phyloP scores from a whole-genome alignment of 2,113 vertebrate species.

The Rhegmatorhina hoffmannsi region DNA sequence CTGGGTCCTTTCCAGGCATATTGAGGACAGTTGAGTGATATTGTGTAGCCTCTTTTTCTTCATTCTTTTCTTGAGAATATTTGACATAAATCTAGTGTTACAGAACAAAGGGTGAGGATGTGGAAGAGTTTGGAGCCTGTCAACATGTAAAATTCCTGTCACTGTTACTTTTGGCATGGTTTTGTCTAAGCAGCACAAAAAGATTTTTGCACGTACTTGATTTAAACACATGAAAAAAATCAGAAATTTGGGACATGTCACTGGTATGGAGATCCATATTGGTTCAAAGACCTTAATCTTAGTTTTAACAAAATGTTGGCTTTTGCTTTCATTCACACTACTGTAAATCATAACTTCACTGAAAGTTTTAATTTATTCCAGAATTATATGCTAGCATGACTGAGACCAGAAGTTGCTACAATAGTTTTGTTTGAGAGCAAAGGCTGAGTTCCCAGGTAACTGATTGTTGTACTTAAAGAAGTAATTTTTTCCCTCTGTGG shows the following conservation, averaged over 20 bases:
- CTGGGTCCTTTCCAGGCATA: neutral
- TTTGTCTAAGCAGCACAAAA: neutral
- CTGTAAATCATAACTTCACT: neutral
- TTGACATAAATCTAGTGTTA: neutral
- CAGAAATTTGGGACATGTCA: neutral
- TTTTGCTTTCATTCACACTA: neutral
- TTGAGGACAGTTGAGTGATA: neutral
- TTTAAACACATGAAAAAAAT: neutral
- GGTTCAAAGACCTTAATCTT: neutral
- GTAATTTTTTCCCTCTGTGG: neutral
- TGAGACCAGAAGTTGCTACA: neutral
- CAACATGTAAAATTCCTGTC: neutral
- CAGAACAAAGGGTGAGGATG: neutral
- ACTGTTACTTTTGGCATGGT: neutral
- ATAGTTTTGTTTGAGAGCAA: neutral
- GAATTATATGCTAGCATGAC: fast-evolving
- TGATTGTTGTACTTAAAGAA: neutral
- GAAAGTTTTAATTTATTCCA: neutral
- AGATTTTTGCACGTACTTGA: neutral
- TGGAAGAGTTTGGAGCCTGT: neutral
- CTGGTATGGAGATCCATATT: neutral
- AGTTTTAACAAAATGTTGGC: neutral
- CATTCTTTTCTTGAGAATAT: neutral
- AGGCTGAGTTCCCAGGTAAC: neutral
- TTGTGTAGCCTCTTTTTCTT: neutral